phyloP scores from a whole-genome alignment of 2,888 invertebrate species.

The Clusia tigrina region DNA sequence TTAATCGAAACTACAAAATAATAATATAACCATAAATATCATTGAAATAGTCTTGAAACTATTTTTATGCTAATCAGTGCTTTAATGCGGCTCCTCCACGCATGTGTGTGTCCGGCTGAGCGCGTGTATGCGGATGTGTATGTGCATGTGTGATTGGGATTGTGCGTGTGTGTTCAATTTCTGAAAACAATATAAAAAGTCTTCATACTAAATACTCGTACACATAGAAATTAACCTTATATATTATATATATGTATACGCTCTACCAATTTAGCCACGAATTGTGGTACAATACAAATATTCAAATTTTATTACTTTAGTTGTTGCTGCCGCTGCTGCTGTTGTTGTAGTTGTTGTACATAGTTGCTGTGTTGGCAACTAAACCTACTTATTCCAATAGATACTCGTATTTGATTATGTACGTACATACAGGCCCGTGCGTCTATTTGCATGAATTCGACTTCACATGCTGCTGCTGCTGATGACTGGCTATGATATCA shows the following conservation, averaged over 20 bases:
- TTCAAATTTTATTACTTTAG: conserved; percentile 16
- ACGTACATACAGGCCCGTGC: background rate
- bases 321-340: background rate
- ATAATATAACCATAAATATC: conserved; percentile 19
- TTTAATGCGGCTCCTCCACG: background rate
- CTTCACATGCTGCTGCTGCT: too few relatives aligned
- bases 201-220: background rate
- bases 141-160: background rate
- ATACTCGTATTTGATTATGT: background rate
- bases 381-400: conserved; percentile 6
- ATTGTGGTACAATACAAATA: background rate
- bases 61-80: conserved; percentile 23
- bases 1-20: conserved; percentile 21
- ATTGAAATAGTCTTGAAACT: conserved; percentile 19
- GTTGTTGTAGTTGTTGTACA: conserved; percentile 3
- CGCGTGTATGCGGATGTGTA: background rate
- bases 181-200: background rate
- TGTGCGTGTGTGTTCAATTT: background rate
- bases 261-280: background rate
- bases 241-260: background rate
- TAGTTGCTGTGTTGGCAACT: background rate
- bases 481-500: background rate
- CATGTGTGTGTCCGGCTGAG: background rate
- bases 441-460: conserved; percentile 9
- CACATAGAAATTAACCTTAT: background rate